Evolutionary conservation across 2,113 vertebrate genomes (phyloP).

Genomic region (Toxotes jaculatrix): DNA sequence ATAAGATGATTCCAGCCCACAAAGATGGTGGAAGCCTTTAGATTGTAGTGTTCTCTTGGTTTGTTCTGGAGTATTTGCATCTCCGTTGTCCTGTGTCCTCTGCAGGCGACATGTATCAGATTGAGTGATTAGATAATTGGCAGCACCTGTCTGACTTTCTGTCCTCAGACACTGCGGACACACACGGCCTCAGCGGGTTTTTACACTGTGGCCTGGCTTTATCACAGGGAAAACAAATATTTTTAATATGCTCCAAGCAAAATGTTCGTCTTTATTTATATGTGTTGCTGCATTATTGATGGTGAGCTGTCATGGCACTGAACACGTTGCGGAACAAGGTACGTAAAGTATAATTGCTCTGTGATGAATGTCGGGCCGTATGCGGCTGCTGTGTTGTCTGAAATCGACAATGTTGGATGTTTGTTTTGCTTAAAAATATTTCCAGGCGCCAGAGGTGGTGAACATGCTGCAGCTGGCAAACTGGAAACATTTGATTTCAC

Average conservation of each 20-base stretch:
- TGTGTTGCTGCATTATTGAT: conserved; percentile 12
- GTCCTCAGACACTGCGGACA: background rate
- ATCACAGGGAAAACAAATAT: background rate
- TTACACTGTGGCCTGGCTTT: background rate
- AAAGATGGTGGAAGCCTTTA: background rate
- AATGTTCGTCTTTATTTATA: conserved; percentile 30
- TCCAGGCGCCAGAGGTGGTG: background rate
- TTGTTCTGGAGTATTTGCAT: too few relatives aligned
- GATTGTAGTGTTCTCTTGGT: too few relatives aligned
- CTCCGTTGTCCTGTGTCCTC: background rate
- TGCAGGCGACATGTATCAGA: background rate
- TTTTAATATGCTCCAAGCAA: conserved; percentile 51
- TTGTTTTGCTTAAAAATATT: background rate
- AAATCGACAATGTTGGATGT: background rate
- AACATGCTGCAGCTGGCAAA: background rate
- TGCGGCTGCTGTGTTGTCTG: background rate
- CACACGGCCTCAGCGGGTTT: background rate
- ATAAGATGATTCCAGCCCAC: background rate
- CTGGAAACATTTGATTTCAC: background rate
- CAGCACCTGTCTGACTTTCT: conserved; percentile 59
- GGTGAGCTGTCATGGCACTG: conserved; percentile 20
- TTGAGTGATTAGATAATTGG: conserved; percentile 59
- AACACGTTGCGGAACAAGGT: conserved; percentile 31
- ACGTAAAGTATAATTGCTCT: background rate
- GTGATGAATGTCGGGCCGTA: background rate